Conservation (phyloP, 2,888 invertebrate species). For the Idaea aversata region DNA sequence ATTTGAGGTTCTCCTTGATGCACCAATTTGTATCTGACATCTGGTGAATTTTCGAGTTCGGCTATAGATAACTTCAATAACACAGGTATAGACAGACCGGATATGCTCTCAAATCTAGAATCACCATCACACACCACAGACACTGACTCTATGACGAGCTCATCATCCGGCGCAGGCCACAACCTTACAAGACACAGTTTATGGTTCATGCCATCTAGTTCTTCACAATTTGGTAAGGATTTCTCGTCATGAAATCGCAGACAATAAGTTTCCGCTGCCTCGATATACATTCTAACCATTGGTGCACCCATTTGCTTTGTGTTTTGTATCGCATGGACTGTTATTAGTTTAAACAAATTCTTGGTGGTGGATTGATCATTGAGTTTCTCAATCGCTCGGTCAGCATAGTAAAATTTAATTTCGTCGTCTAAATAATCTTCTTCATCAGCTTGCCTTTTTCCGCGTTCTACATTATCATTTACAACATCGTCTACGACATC, state of each 20-base stretch:
- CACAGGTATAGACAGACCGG: slow-evolving; percentile 46
- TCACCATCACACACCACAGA: slow-evolving; percentile 58
- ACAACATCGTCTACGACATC: slow-evolving; percentile 1
- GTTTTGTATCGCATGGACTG: slow-evolving; percentile 49
- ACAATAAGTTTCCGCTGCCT: slow-evolving; percentile 59
- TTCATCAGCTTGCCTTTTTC: slow-evolving; percentile 38
- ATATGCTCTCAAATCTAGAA: slow-evolving; percentile 43
- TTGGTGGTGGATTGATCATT: slow-evolving; percentile 46
- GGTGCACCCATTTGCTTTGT: slow-evolving; percentile 48
- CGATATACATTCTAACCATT: slow-evolving; percentile 58
- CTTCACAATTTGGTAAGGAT: slow-evolving; percentile 51
- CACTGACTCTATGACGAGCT: slow-evolving; percentile 46
- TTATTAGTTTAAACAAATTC: slow-evolving; percentile 57
- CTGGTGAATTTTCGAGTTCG: slow-evolving; percentile 44
- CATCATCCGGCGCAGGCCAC: slow-evolving; percentile 60
- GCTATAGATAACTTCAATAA: slow-evolving; percentile 48
- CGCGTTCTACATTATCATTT: slow-evolving; percentile 22
- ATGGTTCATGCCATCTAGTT: slow-evolving; percentile 53
- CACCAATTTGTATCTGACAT: slow-evolving; percentile 46
- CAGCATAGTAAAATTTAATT: slow-evolving; percentile 53
- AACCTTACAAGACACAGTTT: slow-evolving; percentile 55
- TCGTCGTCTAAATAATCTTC: slow-evolving; percentile 61
- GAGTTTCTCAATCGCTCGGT: slow-evolving; percentile 48
- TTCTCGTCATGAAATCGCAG: slow-evolving; percentile 41
- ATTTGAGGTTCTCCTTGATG: slow-evolving; percentile 54